Base-by-base conservation (phyloP, 1,140 invertebrate species). In the Littorina saxatilis region DNA sequence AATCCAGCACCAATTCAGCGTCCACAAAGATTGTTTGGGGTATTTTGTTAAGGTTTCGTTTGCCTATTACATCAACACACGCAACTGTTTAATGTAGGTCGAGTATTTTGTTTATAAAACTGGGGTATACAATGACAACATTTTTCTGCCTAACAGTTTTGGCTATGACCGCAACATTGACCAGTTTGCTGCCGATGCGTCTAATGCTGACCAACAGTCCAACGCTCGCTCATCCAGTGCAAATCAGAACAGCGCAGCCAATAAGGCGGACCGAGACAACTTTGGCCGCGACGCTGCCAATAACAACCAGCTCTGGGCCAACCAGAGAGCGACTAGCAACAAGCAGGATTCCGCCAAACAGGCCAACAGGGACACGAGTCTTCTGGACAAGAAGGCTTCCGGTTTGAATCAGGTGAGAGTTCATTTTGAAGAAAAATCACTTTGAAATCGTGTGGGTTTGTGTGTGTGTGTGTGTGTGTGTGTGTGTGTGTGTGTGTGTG, bases 261-360 rank as follows among this genome's bases (percentile, higher is more conserved):
- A 47, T 37, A 11, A 47, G 29, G 76, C 76, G 43, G n/a, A 9
- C 50, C 23, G 20, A 23, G 76, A 78, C 76, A 78, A 78, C 50
- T 78, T 78, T 35, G 76, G 76, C 55, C 76, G 76, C 27, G 52
- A 78, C 76, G 47, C 47, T 55, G 76, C 50, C 35, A 61, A 32
- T 32, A 17, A 43, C 23, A 55, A 47, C 47, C 47, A 50, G 50
- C 43, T 50, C 17, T 32, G 32, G n/a, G 76, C 43, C 32, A 23
- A 13, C 5, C 47, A 78, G 27, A 78, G 55, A 27, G 76, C 47
- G 32, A 17, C 32, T 29, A 32, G 23, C 76, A 47, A 78, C 7
- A 55, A 61, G 29, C n/a, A 61, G 50, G 76, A 78, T 35, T 29
- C 76, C 20, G 37, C 50, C n/a, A 27, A 55, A 17, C 27, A 47